A percentile compares a stretch with the other conserved stretches of the same genome.
These are phyloP conservation scores for Phaenicophaeus curvirostris DNA, from an alignment of 2,797 vertebrate genomes.

Conservation along the genomic window DNA sequence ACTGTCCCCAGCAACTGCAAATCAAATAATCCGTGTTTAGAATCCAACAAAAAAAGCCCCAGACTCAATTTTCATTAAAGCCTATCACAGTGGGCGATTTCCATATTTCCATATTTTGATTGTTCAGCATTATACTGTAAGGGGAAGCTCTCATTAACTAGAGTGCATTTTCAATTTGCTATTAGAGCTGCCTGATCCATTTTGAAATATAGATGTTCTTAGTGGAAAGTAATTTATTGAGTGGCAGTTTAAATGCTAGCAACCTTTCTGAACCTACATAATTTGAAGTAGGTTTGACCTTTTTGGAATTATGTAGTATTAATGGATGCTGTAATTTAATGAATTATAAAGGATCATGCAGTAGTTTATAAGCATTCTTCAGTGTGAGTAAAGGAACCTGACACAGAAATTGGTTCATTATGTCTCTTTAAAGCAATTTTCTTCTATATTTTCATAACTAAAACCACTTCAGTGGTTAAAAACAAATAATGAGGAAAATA, in stretches of 20 bases:
- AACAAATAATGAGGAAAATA: neutral
- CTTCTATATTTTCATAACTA: neutral
- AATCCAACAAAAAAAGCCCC: neutral
- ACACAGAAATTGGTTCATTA: neutral
- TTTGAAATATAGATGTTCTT: neutral
- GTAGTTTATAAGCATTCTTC: neutral
- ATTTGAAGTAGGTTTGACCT: neutral
- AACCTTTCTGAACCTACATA: neutral
- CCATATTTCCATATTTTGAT: neutral
- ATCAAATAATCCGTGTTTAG: neutral
- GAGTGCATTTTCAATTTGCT: conserved; percentile 23
- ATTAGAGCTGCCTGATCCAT: neutral
- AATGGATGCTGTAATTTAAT: neutral
- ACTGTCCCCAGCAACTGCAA: neutral
- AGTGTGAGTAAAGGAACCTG: neutral
- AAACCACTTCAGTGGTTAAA: neutral
- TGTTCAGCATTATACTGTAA: neutral
- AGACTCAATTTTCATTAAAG: neutral
- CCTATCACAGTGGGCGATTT: neutral
- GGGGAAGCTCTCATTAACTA: neutral
- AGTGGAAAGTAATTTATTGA: conserved; percentile 5
- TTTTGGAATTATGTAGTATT: neutral
- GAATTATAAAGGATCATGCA: neutral
- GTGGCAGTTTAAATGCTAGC: neutral
- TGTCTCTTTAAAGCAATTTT: neutral